A percentile compares a stretch with the other conserved stretches of the same genome.
Conservation (phyloP, 37 sponge, comb jelly and placozoan genomes). For the Chondrosia reniformis region DNA sequence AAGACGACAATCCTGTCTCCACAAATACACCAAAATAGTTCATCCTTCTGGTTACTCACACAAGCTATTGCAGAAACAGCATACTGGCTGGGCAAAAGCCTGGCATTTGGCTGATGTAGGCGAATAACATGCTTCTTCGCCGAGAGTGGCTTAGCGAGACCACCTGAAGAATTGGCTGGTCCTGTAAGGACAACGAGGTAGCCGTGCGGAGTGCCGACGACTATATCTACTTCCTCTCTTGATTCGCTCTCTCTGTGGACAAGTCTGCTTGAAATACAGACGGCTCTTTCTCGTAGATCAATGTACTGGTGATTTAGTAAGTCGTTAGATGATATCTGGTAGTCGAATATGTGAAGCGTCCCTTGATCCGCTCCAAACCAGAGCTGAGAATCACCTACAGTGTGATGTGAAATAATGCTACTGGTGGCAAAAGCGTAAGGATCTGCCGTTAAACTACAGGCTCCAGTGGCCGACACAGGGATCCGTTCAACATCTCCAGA, state of each 20-base stretch:
- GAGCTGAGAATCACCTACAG: slow-evolving; percentile 48
- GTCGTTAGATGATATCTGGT: slow-evolving; percentile 13
- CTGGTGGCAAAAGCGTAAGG: slow-evolving; percentile 6
- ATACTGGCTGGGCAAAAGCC: neutral
- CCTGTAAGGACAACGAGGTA: slow-evolving; percentile 40
- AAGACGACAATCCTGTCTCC: slow-evolving; percentile 39
- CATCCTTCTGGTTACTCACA: neutral
- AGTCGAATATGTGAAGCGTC: slow-evolving; percentile 53
- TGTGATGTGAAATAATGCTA: neutral
- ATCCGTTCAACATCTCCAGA: slow-evolving; percentile 21
- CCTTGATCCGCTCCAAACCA: slow-evolving; percentile 61
- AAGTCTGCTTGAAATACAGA: slow-evolving; percentile 19
- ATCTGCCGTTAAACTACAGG: neutral
- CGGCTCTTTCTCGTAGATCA: slow-evolving; percentile 28
- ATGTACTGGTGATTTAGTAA: slow-evolving; percentile 28
- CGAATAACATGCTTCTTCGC: slow-evolving; percentile 38
- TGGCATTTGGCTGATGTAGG: slow-evolving; percentile 14
- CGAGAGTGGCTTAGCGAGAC: slow-evolving; percentile 27
- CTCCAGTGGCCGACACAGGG: slow-evolving; percentile 40
- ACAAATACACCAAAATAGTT: slow-evolving; percentile 57
- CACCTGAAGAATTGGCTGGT: slow-evolving; percentile 37
- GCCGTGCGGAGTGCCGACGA: slow-evolving; percentile 50
- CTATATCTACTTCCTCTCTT: slow-evolving; percentile 23
- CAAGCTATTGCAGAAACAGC: slow-evolving; percentile 21
- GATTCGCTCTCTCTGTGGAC: neutral